Evolutionary conservation across 2,113 vertebrate genomes (phyloP), one percentile per base, ranked within the genome.

Genomic region (Clarias gariepinus): DNA sequence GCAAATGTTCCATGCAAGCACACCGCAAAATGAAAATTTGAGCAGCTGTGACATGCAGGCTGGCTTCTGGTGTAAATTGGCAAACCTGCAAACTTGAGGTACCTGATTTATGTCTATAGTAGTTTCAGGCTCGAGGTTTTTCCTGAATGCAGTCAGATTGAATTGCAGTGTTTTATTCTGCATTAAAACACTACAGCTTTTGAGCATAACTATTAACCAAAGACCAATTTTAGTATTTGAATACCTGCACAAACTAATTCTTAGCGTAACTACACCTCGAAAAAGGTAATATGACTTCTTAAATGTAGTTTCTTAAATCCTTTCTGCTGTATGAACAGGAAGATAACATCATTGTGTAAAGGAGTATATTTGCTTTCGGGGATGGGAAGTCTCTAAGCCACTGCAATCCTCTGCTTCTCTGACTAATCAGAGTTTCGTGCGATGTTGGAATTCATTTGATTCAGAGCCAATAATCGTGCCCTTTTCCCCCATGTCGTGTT

Each of bases 401-500:
- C 19, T 66, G 15, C 18, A 87, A 76, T 82, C 82, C 68, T 77
- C 47, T 19, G 18, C 85, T 74, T 19, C 61, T 81, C 60, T 52
- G 77, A 80, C 76, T 84, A 85, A 58, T 87, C 82, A 87, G 41
- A 63, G 71, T 82, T 81, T 81, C 55, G 19, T 86, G n/a, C 7
- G 55, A 25, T 83, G 47, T 77, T 66, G 30, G 63, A 83, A 89
- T 79, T 66, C 57, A 30, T 82, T 41, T 19, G 47, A 36, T 78
- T 61, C 71, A 28, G 4, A 60, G 76, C 61, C 80, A 80, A 69
- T 81, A 68, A 87, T 89, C 87, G 55, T 64, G 79, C 47, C 63
- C 19, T 74, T 63, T 85, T 57, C 82, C 18, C 33, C 36, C 87
- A 87, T 71, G 69, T 69, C 71, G 52, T 85, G 83, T 85, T 82